Percentiles rank a stretch among this genome's conserved stretches.
These are phyloP conservation scores for Xestia sexstrigata DNA, from an alignment of 2,888 invertebrate genomes.

Conservation along the genomic window DNA sequence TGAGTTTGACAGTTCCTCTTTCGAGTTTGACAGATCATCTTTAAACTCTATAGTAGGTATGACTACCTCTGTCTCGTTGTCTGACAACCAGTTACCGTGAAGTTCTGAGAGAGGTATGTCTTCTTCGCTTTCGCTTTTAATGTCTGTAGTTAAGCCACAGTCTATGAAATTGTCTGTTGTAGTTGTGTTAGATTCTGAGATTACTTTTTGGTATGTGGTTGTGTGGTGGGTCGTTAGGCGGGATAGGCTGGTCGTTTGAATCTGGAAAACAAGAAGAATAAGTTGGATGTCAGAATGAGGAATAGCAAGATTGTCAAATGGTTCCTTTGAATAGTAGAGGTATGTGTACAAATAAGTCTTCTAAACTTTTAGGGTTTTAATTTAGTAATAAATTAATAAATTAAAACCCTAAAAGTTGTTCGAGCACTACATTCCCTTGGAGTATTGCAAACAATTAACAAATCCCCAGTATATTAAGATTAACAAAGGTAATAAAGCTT, in stretches of 20 bases:
- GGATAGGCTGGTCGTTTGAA: constrained; percentile 68
- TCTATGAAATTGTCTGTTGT: constrained; percentile 76
- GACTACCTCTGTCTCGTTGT: constrained; percentile 16
- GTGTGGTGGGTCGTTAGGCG: constrained; percentile 62
- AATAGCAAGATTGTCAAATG: not conserved
- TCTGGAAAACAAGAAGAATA: constrained; percentile 59
- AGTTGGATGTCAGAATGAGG: not conserved
- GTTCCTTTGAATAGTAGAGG: too few species aligned
- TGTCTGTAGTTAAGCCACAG: constrained; percentile 67
- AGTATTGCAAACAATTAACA: too few species aligned
- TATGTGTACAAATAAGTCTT: too few species aligned
- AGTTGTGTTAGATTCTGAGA: constrained; percentile 16
- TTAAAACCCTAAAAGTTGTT: too few species aligned
- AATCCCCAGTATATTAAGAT: too few species aligned
- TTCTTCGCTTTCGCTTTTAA: constrained; percentile 74
- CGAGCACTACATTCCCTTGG: too few species aligned
- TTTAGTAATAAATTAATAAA: too few species aligned
- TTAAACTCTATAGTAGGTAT: constrained; percentile 30
- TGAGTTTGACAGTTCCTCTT: constrained; percentile 39
- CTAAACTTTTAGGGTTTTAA: too few species aligned
- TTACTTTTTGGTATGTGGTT: constrained; percentile 36
- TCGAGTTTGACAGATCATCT: constrained; percentile 46
- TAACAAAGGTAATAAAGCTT: too few species aligned
- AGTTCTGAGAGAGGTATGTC: constrained; percentile 76
- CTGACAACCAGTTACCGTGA: constrained; percentile 55